These are phyloP conservation scores for Gambusia yucatana DNA, from an alignment of 2,797 vertebrate species.

Conservation along the genomic window DNA sequence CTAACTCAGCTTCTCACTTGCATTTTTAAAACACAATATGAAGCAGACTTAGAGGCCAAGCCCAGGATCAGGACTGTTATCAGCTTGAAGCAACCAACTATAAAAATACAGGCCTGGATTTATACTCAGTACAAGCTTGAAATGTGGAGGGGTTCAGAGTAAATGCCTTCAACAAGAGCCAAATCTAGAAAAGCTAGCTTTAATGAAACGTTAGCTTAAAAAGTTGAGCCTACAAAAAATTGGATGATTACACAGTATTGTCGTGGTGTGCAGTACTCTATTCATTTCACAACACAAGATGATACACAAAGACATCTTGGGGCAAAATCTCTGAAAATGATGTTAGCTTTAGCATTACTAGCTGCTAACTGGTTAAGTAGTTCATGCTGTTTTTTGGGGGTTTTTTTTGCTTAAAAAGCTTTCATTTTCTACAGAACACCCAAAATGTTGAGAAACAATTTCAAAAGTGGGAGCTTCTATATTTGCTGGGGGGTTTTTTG, in stretches of 20 bases:
- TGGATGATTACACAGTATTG: neutral
- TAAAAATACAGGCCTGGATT: slow-evolving; percentile 57
- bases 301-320: neutral
- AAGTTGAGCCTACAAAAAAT: neutral
- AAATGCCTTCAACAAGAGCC: neutral
- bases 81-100: slow-evolving; percentile 7
- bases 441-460: neutral
- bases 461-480: neutral
- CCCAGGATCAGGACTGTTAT: slow-evolving; percentile 17
- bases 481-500: neutral
- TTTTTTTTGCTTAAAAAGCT: neutral
- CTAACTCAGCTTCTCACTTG: slow-evolving; percentile 28
- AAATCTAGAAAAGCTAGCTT: slow-evolving; percentile 15
- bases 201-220: slow-evolving; percentile 44
- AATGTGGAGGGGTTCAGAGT: slow-evolving; percentile 1
- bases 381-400: neutral
- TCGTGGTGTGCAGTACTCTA: neutral
- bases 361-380: neutral
- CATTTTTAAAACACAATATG: slow-evolving; percentile 42
- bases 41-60: slow-evolving; percentile 40
- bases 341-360: neutral
- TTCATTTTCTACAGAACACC: neutral
- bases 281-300: neutral
- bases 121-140: slow-evolving; percentile 45
- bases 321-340: neutral